Conservation (phyloP, 2,113 vertebrate genomes). For the Delphinus delphis region DNA sequence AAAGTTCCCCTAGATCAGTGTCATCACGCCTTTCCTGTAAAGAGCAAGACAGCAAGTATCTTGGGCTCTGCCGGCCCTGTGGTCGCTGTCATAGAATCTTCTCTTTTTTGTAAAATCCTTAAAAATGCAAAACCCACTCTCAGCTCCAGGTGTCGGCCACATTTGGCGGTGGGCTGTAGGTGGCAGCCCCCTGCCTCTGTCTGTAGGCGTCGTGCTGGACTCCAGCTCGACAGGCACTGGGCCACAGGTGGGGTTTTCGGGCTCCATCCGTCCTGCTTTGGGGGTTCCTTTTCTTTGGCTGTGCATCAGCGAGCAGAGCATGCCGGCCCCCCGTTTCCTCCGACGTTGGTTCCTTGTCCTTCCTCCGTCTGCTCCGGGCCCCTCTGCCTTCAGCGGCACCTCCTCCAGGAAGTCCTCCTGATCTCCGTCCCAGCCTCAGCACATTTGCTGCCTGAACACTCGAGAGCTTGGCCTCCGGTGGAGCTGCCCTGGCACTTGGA, state of each 20-base stretch:
- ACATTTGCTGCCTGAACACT: fast-evolving
- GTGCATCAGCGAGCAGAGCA: neutral
- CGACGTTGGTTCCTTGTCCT: neutral
- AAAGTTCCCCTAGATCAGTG: fast-evolving
- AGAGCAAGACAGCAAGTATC: fast-evolving
- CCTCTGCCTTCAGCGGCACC: neutral
- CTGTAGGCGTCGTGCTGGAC: fast-evolving
- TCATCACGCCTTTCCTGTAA: neutral
- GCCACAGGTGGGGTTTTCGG: neutral
- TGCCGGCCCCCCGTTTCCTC: too few relatives aligned
- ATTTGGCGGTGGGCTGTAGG: fast-evolving
- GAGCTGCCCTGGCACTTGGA: neutral
- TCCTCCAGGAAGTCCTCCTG: neutral
- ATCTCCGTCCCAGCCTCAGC: neutral
- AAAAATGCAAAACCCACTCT: neutral
- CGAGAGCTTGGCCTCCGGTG: too few relatives aligned
- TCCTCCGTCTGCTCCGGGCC: neutral
- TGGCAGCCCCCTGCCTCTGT: neutral
- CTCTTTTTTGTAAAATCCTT: neutral
- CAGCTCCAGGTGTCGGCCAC: neutral
- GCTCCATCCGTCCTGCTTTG: neutral
- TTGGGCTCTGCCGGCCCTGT: neutral
- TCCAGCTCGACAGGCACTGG: neutral
- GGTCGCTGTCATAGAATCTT: neutral
- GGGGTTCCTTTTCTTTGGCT: neutral